These are phyloP conservation scores for Otocyon megalotis DNA, from an alignment of 2,113 vertebrate genomes.

Conservation along the genomic window DNA sequence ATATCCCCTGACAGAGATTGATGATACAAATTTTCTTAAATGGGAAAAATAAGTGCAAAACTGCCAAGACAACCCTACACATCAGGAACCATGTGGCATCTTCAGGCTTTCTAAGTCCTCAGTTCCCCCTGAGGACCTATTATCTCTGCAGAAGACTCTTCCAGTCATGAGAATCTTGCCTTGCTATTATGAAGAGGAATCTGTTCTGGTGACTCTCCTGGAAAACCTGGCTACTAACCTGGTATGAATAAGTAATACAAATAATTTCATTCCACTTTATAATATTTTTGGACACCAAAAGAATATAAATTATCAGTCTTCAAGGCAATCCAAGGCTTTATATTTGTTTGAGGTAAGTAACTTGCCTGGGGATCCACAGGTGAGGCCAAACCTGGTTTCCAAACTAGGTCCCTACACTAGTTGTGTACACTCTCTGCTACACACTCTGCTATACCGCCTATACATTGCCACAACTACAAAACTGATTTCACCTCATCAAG, in stretches of 20 bases:
- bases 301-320: background rate
- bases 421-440: background rate
- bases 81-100: background rate
- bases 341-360: background rate
- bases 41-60: background rate
- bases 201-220: background rate
- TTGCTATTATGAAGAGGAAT: background rate
- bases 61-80: background rate
- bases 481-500: background rate
- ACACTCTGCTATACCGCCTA: fast-evolving
- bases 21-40: background rate
- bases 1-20: background rate
- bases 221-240: background rate
- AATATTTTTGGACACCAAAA: background rate
- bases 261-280: background rate
- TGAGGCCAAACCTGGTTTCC: background rate
- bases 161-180: background rate
- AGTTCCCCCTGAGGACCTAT: background rate
- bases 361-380: background rate
- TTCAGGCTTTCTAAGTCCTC: background rate
- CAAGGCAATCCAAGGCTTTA: background rate
- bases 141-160: background rate
- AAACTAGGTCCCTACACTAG: background rate
- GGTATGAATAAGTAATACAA: background rate
- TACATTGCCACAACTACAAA: background rate